These are phyloP conservation scores for Eulemur macaco DNA, from an alignment of 2,113 vertebrate genomes.

Conservation along the genomic window DNA sequence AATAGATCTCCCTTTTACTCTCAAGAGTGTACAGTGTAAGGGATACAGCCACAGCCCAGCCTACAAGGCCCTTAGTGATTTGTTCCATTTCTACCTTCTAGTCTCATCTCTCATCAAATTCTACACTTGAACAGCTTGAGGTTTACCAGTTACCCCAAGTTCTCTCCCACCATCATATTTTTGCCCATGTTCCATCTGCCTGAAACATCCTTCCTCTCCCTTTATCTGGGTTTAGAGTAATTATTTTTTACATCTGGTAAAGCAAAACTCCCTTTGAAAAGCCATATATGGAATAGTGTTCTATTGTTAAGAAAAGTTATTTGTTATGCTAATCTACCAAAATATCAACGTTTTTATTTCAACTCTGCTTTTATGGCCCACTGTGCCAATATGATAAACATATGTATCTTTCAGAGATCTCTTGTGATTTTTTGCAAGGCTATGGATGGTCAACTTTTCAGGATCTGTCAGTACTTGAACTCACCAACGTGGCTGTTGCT, in stretches of 20 bases:
- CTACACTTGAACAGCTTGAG: not conserved
- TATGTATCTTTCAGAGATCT: not conserved
- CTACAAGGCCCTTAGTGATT: not conserved
- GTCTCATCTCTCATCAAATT: not conserved
- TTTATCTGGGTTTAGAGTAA: not conserved
- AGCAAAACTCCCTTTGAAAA: constrained; percentile 38
- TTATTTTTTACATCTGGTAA: not conserved
- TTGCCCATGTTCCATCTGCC: not conserved
- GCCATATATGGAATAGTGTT: not conserved
- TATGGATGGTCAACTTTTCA: not conserved
- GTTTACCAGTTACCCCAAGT: not conserved
- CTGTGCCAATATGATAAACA: not conserved
- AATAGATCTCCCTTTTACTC: not conserved
- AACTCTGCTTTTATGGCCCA: not conserved
- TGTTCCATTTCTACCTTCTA: not conserved
- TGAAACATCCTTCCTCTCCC: not conserved
- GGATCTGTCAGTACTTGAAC: not conserved
- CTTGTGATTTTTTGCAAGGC: not conserved
- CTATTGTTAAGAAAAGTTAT: not conserved
- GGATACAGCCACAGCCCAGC: not conserved
- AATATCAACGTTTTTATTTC: not conserved
- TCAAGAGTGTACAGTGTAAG: not conserved
- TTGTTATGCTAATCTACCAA: not conserved
- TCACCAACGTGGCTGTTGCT: not conserved
- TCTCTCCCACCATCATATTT: not conserved